These are phyloP conservation scores for Pitangus sulphuratus DNA, from an alignment of 2,797 vertebrate genomes.

Conservation along the genomic window DNA sequence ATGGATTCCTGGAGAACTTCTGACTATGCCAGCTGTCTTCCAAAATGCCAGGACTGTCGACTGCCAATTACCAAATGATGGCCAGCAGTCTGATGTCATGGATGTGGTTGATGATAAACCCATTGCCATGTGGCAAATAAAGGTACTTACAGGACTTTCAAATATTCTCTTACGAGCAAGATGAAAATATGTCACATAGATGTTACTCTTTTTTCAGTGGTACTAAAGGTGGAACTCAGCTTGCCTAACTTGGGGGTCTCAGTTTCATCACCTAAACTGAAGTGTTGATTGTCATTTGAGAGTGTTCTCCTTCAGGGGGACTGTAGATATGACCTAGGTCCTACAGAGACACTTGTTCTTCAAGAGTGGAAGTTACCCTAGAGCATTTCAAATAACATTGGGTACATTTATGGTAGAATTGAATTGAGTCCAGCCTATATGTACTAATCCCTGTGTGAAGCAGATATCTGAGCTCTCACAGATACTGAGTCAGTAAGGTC, in stretches of 20 bases:
- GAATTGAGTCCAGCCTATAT: neutral
- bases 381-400: neutral
- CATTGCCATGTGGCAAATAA: slow-evolving; percentile 86
- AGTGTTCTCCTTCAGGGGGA: neutral
- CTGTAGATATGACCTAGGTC: neutral
- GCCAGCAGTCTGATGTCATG: slow-evolving; percentile 50
- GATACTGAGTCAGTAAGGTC: neutral
- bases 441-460: neutral
- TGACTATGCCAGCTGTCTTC: slow-evolving; percentile 77
- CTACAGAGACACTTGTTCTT: neutral
- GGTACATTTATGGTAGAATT: neutral
- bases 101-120: slow-evolving; percentile 70
- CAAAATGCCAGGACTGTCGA: slow-evolving; percentile 77
- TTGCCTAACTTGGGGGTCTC: neutral
- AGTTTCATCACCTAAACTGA: neutral
- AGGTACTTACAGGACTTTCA: slow-evolving; percentile 76
- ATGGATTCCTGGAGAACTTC: slow-evolving; percentile 80
- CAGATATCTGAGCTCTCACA: neutral
- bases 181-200: neutral
- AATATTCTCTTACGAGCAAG: neutral
- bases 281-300: neutral
- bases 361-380: neutral
- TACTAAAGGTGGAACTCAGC: neutral
- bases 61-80: slow-evolving; percentile 83
- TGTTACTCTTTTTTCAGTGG: neutral